A percentile compares a stretch with the other conserved stretches of the same genome.
phyloP scores from a whole-genome alignment of 2,113 vertebrate genomes.

The Greenwoodochromis staneri region DNA sequence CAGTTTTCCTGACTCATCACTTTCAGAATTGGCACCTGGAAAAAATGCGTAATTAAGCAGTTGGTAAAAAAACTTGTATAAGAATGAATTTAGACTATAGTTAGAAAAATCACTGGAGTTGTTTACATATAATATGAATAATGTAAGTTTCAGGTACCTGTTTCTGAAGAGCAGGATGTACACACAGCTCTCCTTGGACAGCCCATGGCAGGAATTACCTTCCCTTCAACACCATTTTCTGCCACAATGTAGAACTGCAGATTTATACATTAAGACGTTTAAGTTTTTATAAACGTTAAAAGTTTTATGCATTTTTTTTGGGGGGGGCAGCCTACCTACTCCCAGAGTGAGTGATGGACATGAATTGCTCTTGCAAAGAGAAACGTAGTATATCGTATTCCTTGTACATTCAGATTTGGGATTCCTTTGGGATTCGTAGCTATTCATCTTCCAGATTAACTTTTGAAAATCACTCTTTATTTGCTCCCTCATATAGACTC shows the following conservation, averaged over 20 bases:
- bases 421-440: not conserved
- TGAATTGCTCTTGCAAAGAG: not conserved
- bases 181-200: conserved; percentile 55
- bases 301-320: fast-evolving
- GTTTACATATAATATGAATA: not conserved
- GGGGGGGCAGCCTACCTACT: not conserved
- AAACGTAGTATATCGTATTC: fast-evolving
- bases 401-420: not conserved
- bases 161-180: conserved; percentile 59
- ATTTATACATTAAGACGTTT: not conserved
- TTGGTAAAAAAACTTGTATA: not conserved
- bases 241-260: conserved; percentile 72
- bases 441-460: not conserved
- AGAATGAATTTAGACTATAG: not conserved
- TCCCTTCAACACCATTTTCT: conserved; percentile 49
- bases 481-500: not conserved
- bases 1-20: conserved; percentile 12
- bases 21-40: conserved; percentile 26
- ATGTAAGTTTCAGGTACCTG: conserved; percentile 45
- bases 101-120: not conserved
- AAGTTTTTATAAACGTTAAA: not conserved
- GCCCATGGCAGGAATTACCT: conserved; percentile 1
- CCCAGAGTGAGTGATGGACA: not conserved
- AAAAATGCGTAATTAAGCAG: not conserved
- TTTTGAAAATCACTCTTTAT: not conserved